Evolutionary conservation across 2,888 invertebrate genomes (phyloP), one percentile per base, ranked within the genome.

Genomic region (Achlya flavicornis): DNA sequence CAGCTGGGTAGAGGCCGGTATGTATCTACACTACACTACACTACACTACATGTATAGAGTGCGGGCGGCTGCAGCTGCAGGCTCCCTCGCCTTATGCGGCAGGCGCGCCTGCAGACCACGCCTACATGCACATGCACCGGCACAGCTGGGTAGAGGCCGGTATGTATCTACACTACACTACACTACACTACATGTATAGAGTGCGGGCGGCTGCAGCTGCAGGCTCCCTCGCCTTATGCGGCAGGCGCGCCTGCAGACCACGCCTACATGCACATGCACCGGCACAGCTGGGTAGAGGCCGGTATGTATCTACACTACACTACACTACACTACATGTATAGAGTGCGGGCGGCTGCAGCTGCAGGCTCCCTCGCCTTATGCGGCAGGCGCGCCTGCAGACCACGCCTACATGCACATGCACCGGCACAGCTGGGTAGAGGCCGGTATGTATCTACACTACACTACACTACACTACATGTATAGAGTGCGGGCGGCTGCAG

Each of bases 81-180:
- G 92, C 94, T 0, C 94, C 95, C 1, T 93, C 95, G 53, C 96
- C 96, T 0, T 96, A 96, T 85, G 85, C 11, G 90, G 94, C 72
- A 3, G 41, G 41, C 0, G 79, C 84, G 4, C 90, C 85, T 5
- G 35, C 35, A 5, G 35, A 35, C 35, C 4, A 90, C 84, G 63
- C 83, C 87, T 67, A 71, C n/a, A 88, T 90, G n/a, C 76, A 85
- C 38, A 89, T 91, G 7, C 96, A 96, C 76, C 81, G 97, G 0
- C 97, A 97, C 89, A 96, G 96, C 74, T 97, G 97, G 97, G 96
- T 97, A 7, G 97, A 97, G 73, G 95, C 91, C 0, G 92, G 92
- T 84, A 14, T 1, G 72, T 69, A 38, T 1, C 12, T 43, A 38
- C 38, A 7, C 35, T 35, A 35, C 35, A 35, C 4, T 33, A 33